Evolutionary conservation across 2,113 vertebrate species (phyloP), one percentile per base, ranked within the genome.

Genomic region (Chunga burmeisteri): DNA sequence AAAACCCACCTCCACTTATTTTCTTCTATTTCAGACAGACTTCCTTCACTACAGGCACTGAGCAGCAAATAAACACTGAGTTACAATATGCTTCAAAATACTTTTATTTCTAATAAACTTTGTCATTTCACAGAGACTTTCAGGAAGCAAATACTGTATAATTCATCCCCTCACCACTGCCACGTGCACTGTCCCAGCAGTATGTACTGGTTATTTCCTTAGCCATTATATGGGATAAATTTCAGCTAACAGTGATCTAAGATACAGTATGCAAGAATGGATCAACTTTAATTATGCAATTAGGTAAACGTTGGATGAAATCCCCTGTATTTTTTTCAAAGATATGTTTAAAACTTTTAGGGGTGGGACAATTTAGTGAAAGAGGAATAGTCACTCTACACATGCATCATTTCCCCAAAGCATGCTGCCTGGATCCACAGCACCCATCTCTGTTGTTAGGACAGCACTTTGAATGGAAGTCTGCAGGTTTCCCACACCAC

Each of bases 41-140:
- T 91, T 91, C 46, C 20, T 85, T 77, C 40, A 66, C 66, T 87
- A 91, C 11, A 95, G 75, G 34, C 62, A 70, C 30, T 3, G 3
- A 86, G 58, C 47, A 81, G 70, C 56, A 74, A 91, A 89, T 50
- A 81, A 94, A 62, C 44, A 79, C 11, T 19, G 36, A 91, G 36
- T 50, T 79, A 72, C 17, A 61, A 87, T 0, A 50, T 29, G 27
- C 30, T 82, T 89, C 66, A 38, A 65, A 93, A 87, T 30, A 53
- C 21, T 90, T 93, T 30, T 77, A 53, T 75, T 89, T 95, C 73
- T 91, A 93, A 79, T 53, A 94, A 75, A 27, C 19, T 91, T 87
- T 72, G 30, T 66, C 11, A 56, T 77, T 91, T 84, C 58, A 78
- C 10, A 77, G 27, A 82, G 36, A 84, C 29, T 70, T 82, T 79